A percentile compares a stretch with the other conserved stretches of the same genome.
These are phyloP conservation scores for Cartodere bifasciata DNA, from an alignment of 2,888 invertebrate genomes.

Conservation along the genomic window DNA sequence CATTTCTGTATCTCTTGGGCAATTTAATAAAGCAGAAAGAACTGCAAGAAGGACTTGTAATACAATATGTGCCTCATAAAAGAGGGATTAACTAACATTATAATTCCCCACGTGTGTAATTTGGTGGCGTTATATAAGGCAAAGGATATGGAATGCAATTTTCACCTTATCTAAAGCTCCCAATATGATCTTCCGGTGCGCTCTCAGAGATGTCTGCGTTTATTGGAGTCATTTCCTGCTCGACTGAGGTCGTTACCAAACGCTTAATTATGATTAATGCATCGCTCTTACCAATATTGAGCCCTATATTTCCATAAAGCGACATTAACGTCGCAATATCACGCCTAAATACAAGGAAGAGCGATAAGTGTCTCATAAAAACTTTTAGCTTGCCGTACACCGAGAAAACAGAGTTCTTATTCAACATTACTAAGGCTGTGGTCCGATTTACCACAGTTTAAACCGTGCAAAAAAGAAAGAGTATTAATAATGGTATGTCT, in stretches of 20 bases:
- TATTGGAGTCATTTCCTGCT: constrained; percentile 30
- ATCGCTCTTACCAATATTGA: constrained; percentile 38
- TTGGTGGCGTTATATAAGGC: too few species aligned
- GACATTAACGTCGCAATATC: constrained; percentile 41
- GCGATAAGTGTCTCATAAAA: constrained; percentile 28
- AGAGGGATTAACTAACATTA: too few species aligned
- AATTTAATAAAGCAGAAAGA: too few species aligned
- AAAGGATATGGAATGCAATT: constrained; percentile 29
- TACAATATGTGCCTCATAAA: too few species aligned
- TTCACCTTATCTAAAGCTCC: constrained; percentile 29
- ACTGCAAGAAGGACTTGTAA: too few species aligned
- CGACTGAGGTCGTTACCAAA: constrained; percentile 29
- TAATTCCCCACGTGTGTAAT: too few species aligned
- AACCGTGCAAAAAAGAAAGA: too few species aligned
- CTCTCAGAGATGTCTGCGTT: constrained; percentile 29
- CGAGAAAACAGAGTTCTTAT: too few species aligned
- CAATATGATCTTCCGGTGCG: constrained; percentile 32
- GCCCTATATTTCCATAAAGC: constrained; percentile 45
- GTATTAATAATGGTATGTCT: too few species aligned
- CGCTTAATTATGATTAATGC: constrained; percentile 34
- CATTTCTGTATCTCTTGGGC: too few species aligned
- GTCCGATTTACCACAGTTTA: too few species aligned
- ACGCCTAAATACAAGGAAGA: constrained; percentile 27
- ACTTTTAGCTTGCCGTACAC: constrained; percentile 23
- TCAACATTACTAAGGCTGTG: too few species aligned